Evolutionary conservation across 1,140 invertebrate species (phyloP), one percentile per base, ranked within the genome.

Genomic region (Lysiphlebus fabarum): DNA sequence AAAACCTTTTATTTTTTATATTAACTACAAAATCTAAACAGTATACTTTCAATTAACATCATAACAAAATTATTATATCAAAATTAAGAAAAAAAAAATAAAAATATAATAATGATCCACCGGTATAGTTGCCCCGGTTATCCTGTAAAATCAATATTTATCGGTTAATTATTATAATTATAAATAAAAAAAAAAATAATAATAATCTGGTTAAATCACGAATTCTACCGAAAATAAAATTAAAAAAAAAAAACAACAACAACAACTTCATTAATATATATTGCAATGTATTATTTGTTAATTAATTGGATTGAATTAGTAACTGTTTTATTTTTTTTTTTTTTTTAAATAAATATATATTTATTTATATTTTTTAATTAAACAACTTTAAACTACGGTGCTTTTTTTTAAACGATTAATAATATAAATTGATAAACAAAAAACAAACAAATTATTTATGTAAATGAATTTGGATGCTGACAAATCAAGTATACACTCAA

Each of bases 111-210:
- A 26, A 26, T 26, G 17, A 49, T 51, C 26, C 57, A 50, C 40
- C 42, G 14, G 58, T 42, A 26, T 26, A 26, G 33, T 45, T 36
- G 47, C 55, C 34, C 55, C 45, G 48, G 51, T 47, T 48, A 45
- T 33, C 51, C 58, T 59, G 58, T 48, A 59, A 59, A 59, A 59
- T 59, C 58, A 59, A 59, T 50, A 51, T 59, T 54, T 14, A 59
- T 45, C 45, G 51, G 49, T 48, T 54, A 59, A 53, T 45, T 49
- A 34, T 45, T 14, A 4, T 38, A 40, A 37, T 38, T 51, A 26
- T 26, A 4, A 4, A 4, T 48, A 2, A 9, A 26, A 48, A 7
- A 48, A 48, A 34, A 7, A 9, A 48, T 11, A 26, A n/a, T n/a
- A 6, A 48, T 11, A 7, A 48, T 33, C 17, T 8, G 48, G 14